Evolutionary conservation across 2,797 vertebrate species (phyloP).

Genomic region (Cephalopachus bancanus): DNA sequence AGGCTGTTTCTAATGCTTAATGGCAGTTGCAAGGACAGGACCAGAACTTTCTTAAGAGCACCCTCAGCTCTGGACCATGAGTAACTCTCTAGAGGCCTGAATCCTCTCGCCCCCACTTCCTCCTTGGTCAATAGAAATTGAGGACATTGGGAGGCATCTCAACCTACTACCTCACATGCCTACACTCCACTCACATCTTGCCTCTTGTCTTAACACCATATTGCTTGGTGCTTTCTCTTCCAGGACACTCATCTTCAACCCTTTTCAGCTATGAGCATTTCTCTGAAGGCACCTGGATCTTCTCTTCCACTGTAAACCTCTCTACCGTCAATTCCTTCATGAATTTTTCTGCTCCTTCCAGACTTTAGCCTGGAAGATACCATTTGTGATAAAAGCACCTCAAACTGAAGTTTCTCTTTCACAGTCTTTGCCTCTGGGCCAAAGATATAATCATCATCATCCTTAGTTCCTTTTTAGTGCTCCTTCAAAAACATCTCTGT

Average conservation of each 20-base stretch:
- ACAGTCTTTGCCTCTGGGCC: background rate
- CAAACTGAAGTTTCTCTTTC: background rate
- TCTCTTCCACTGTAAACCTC: background rate
- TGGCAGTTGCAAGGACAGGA: background rate
- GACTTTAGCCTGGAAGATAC: background rate
- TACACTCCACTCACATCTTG: background rate
- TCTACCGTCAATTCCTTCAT: background rate
- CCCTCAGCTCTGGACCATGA: background rate
- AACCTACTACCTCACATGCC: background rate
- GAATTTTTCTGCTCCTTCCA: background rate
- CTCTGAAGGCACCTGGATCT: background rate
- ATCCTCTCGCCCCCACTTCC: background rate
- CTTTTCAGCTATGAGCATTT: background rate
- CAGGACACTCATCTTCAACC: background rate
- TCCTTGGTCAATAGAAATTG: background rate
- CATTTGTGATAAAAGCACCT: background rate
- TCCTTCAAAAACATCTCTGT: background rate
- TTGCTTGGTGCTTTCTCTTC: background rate
- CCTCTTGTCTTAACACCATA: background rate
- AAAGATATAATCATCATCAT: background rate
- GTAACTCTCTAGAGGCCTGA: background rate
- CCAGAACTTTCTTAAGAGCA: background rate
- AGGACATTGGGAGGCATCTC: background rate
- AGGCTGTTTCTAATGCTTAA: background rate
- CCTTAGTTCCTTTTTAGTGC: background rate